Evolutionary conservation across 2,888 invertebrate species (phyloP).

Genomic region (Tetropium fuscum): DNA sequence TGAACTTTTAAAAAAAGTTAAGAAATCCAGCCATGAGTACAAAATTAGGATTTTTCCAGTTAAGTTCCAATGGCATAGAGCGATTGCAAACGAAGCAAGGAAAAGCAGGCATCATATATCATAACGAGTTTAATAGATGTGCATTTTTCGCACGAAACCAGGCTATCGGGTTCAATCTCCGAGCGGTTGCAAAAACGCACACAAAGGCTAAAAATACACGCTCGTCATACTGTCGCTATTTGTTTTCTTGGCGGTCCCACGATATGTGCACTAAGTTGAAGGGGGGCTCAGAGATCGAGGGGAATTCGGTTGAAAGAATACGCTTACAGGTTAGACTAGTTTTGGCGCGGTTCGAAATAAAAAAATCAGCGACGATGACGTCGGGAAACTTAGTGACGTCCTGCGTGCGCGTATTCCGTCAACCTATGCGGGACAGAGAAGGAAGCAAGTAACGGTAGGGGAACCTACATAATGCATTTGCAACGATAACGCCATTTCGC

Average conservation of each 20-base stretch:
- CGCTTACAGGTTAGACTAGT: slow-evolving; percentile 24
- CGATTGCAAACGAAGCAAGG: no score
- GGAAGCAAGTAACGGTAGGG: neutral
- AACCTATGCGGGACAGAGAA: slow-evolving; percentile 2
- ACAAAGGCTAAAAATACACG: slow-evolving; percentile 18
- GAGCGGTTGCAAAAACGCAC: slow-evolving; percentile 11
- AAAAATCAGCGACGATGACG: slow-evolving; percentile 22
- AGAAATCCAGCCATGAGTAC: no score
- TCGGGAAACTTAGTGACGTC: slow-evolving; percentile 17
- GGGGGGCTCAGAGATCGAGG: slow-evolving; percentile 23
- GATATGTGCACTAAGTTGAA: slow-evolving; percentile 3
- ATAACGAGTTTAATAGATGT: no score
- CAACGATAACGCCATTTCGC: slow-evolving; percentile 43
- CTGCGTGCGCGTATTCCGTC: slow-evolving; percentile 25
- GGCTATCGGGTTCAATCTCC: slow-evolving; percentile 8
- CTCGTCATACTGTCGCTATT: slow-evolving; percentile 17
- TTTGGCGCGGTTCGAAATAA: slow-evolving; percentile 19
- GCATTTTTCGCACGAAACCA: slow-evolving; percentile 16
- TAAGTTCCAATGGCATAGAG: no score
- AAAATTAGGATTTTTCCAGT: no score
- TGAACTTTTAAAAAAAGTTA: no score
- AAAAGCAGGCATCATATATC: neutral
- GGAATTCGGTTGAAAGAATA: slow-evolving; percentile 22
- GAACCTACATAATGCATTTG: slow-evolving; percentile 45
- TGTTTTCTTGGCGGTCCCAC: slow-evolving; percentile 28